A percentile compares a stretch with the other conserved stretches of the same genome.
Conservation (phyloP, 2,888 invertebrate genomes). For the Dynastes maya region DNA sequence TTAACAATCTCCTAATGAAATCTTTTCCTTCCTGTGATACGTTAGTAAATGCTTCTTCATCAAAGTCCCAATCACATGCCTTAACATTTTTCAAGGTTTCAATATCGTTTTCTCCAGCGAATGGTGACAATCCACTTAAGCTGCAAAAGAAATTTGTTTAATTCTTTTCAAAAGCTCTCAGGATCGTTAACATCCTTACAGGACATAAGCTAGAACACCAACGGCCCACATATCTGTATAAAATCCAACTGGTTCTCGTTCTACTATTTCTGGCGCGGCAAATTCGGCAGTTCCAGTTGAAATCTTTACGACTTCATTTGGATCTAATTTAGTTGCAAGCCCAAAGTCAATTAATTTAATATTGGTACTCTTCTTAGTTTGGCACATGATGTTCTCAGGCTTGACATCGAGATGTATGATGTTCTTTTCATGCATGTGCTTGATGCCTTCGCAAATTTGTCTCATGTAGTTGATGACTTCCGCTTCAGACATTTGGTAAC, state of each 20-base stretch:
- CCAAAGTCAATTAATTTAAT: conserved; percentile 99
- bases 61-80: conserved; percentile 99
- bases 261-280: conserved; percentile 99
- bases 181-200: conserved; percentile 79
- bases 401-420: conserved; percentile 98
- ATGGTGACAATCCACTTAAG: conserved; percentile 97
- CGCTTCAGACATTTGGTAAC: conserved; percentile 98
- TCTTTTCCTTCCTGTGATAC: conserved; percentile 98
- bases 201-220: conserved; percentile 97
- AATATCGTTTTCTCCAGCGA: conserved; percentile 95
- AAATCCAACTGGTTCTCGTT: conserved; percentile 98
- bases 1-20: conserved; percentile 93
- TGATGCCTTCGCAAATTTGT: conserved; percentile 97
- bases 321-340: conserved; percentile 97
- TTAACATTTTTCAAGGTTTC: conserved; percentile 99
- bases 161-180: neutral
- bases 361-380: conserved; percentile 94
- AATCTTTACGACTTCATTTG: conserved; percentile 98
- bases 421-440: conserved; percentile 99
- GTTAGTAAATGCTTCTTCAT: conserved; percentile 93
- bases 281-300: conserved; percentile 99
- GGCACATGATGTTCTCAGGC: conserved; percentile 99
- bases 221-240: conserved; percentile 99
- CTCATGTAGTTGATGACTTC: conserved; percentile 99
- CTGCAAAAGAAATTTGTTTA: conserved; percentile 69